Evolutionary conservation across 2,888 invertebrate genomes (phyloP), one percentile per base, ranked within the genome.

Genomic region (Xylota segnis): DNA sequence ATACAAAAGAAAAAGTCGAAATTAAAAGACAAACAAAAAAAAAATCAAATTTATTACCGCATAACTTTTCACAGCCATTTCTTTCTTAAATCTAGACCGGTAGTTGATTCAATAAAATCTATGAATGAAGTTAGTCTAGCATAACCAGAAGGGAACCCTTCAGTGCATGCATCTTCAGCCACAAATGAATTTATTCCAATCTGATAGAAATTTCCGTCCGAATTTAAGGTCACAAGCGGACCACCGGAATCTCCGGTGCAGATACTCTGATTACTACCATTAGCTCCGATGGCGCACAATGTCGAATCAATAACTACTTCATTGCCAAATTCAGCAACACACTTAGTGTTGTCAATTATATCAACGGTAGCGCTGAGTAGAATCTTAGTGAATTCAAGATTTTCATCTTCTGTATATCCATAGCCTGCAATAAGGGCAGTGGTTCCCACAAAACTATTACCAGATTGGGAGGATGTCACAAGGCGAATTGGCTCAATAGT

Each of bases 241-340:
- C 92, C 92, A 54, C 92, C 92, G 0, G 91, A 92, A 76, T 92
- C 92, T 0, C 92, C 92, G 47, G 89, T 90, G 71, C 92, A 92
- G 2, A 90, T 90, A 61, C 91, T 91, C 89, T 91, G 90, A 37
- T 90, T 89, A 12, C 77, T 89, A 10, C 88, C 88, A 14, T 86
- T 84, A 14, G 63, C 52, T 9, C 92, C 91, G 9, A 83, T 52
- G 16, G 90, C 90, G 50, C 92, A 92, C 5, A 92, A 76, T 0
- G 90, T 91, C 0, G 90, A 90, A 0, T 72, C 47, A 1, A 89
- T 66, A 0, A 92, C 90, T 0, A 90, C 87, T 2, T 72, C 66
- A 0, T 72, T 2, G 0, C 90, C 90, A 58, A 87, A 92, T n/a
- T 88, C 66, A 9, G 74, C 45, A 3, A 23, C 2, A 61, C 92